Conservation (phyloP, 2,888 invertebrate species). For the Endotricha flammealis region DNA sequence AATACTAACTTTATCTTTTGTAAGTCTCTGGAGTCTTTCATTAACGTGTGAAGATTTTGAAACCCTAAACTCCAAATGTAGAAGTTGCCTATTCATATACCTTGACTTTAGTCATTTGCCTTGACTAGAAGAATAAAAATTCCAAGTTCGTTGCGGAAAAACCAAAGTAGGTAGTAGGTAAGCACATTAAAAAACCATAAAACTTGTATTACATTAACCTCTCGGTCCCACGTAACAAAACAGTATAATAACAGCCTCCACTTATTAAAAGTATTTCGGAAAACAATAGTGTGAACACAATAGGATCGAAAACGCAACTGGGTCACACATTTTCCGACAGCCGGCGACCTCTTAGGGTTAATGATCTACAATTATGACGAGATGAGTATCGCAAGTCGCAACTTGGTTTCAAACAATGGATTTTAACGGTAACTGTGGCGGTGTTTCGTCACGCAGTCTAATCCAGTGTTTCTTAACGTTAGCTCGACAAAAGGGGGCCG, state of each 20-base stretch:
- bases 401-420: slow-evolving; percentile 43
- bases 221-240: neutral
- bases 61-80: no score
- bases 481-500: no score
- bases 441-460: slow-evolving; percentile 33
- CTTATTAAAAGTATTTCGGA: neutral
- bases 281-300: slow-evolving; percentile 6
- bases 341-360: slow-evolving; percentile 40
- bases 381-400: slow-evolving; percentile 38
- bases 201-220: no score
- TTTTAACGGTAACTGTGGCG: slow-evolving; percentile 39
- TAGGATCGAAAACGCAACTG: slow-evolving; percentile 7
- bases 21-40: no score
- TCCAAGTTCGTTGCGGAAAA: no score
- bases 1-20: no score
- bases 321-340: slow-evolving; percentile 5
- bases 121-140: no score
- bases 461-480: neutral
- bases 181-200: no score
- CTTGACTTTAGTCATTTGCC: no score
- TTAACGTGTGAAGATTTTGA: no score
- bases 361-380: slow-evolving; percentile 47
- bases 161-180: no score
- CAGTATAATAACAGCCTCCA: neutral
- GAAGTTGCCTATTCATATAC: no score